phyloP scores from a whole-genome alignment of 2,113 vertebrate species.

The Mesitornis unicolor region DNA sequence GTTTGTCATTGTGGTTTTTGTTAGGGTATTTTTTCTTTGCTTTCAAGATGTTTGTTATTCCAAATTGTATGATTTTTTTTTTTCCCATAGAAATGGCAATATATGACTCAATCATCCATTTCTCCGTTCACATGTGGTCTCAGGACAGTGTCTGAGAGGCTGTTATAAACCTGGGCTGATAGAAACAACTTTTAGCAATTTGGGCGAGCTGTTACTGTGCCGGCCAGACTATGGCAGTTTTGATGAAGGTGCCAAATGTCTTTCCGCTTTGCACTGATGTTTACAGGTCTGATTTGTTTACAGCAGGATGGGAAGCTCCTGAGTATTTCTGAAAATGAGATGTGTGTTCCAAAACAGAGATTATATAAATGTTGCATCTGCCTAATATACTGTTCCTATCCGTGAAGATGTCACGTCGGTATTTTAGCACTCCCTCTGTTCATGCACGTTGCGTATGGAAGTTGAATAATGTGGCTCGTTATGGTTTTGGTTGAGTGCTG shows the following conservation, averaged over 20 bases:
- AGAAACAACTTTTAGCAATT: neutral
- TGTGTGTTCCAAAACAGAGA: neutral
- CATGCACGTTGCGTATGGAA: rapidly evolving
- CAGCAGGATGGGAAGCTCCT: neutral
- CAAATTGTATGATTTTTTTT: neutral
- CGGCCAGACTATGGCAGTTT: neutral
- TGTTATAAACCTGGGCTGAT: neutral
- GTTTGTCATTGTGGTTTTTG: neutral
- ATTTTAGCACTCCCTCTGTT: neutral
- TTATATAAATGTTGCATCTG: neutral
- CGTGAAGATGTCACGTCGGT: rapidly evolving
- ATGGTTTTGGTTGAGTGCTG: neutral
- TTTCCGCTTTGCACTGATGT: neutral
- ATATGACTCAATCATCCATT: neutral
- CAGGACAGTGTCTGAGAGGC: neutral
- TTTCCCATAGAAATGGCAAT: neutral
- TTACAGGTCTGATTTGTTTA: neutral
- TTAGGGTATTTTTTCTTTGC: no score
- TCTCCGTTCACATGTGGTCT: neutral
- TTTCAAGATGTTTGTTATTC: neutral
- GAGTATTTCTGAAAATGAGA: neutral
- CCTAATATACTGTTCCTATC: neutral
- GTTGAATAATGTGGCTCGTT: neutral
- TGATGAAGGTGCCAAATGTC: neutral
- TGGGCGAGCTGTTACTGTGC: neutral